Evolutionary conservation across 1,140 invertebrate species (phyloP).

Genomic region (Bradysia coprophila): DNA sequence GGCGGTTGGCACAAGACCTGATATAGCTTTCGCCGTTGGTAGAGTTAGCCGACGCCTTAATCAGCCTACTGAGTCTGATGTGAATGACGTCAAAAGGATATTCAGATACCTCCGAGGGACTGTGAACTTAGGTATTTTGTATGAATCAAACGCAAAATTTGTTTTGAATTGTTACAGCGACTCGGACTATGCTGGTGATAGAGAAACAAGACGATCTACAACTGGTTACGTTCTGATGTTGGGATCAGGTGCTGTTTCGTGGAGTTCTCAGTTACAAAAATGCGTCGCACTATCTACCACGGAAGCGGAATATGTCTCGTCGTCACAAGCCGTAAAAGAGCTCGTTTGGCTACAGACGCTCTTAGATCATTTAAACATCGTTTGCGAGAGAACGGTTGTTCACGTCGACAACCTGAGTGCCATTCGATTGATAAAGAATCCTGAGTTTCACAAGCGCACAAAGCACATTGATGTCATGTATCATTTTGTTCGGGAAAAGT

Average conservation of each 20-base stretch:
- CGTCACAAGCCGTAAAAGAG: constrained; percentile 12
- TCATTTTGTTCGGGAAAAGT: constrained; percentile 7
- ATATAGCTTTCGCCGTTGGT: constrained; percentile 17
- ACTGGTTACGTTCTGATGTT: constrained; percentile 13
- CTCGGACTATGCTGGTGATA: constrained; percentile 17
- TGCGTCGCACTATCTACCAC: constrained; percentile 17
- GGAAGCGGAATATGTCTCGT: constrained; percentile 24
- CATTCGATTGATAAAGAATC: constrained; percentile 7
- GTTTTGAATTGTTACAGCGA: constrained; percentile 11
- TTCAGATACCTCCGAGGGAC: constrained; percentile 24
- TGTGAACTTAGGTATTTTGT: constrained; percentile 9
- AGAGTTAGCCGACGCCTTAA: constrained; percentile 19
- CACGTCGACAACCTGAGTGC: constrained; percentile 9
- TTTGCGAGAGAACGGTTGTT: not conserved
- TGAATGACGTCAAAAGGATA: constrained; percentile 17
- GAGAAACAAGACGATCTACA: constrained; percentile 14
- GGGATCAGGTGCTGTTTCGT: constrained; percentile 13
- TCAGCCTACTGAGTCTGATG: constrained; percentile 16
- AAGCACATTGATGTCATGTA: constrained; percentile 10
- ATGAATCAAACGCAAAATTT: not conserved
- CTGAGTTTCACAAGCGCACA: constrained; percentile 4
- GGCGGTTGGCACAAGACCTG: constrained; percentile 18
- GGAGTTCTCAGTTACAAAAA: constrained; percentile 19
- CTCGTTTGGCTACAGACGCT: constrained; percentile 13
- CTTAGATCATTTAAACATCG: constrained; percentile 8